Base-by-base conservation (phyloP, 1,140 invertebrate species). In the Carposina sasakii region DNA sequence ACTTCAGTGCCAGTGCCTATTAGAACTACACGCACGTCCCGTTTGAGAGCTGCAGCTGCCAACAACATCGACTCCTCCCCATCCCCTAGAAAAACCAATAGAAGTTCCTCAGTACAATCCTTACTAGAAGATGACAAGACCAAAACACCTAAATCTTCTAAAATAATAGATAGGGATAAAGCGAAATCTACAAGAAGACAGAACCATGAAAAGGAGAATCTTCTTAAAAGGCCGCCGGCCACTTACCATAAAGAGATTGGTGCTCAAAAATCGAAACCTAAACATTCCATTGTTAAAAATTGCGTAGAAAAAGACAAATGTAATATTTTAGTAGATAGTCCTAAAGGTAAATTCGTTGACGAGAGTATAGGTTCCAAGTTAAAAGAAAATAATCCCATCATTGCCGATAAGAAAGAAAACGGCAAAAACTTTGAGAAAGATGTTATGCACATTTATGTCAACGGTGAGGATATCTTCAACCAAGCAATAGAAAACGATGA, bases 11-110 rank as follows among this genome's bases (percentile, higher is more conserved):
- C 79, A 53, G 70, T 77, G 67, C 75, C 79, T 67, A 89, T 90
- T 64, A 87, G 91, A 71, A 90, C 90, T 40, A 93, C 91, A 22
- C 87, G 90, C 67, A 87, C 91, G n/a, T 92, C 91, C 45, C 87
- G 90, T 54, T 77, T 93, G 43, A 85, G 90, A 61, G 90, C 90
- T 48, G 90, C 90, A 34, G 90, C 89, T 43, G 72, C 72, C 10
- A 73, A 60, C 22, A 66, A 75, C 36, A 64, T 71, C 12, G 75
- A 79, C 49, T 53, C 47, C 47, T 76, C 53, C 34, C 63, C 64
- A 15, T 72, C 56, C 41, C 66, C 63, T 36, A 75, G 70, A 52
- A 85, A 78, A 55, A 60, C 68, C 42, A 76, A 68, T 41, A 70
- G 78, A 68, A 85, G 81, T 54, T 77, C 75, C 52, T 82, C 78